Percentiles rank a stretch among this genome's conserved stretches.
Evolutionary conservation across 2,797 vertebrate species (phyloP).

Genomic region (Scyliorhinus canicula): DNA sequence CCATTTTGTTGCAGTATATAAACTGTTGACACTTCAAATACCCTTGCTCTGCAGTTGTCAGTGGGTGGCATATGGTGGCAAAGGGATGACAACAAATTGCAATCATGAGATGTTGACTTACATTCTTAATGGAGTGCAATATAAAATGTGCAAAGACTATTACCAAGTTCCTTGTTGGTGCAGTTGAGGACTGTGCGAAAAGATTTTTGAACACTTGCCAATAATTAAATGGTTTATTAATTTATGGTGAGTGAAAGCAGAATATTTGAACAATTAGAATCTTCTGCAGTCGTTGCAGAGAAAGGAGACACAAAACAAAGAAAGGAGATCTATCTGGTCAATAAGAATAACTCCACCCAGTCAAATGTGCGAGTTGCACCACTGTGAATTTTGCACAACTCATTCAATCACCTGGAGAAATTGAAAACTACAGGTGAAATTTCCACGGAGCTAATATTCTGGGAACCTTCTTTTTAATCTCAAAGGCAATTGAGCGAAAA

Average conservation of each 20-base stretch:
- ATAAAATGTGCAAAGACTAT: neutral
- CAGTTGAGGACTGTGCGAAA: neutral
- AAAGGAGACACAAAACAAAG: neutral
- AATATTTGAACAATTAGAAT: neutral
- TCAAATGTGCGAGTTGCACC: neutral
- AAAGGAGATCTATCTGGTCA: neutral
- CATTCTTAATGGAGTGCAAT: neutral
- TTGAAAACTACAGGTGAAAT: neutral
- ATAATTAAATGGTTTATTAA: neutral
- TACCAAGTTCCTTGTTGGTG: neutral
- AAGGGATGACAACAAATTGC: neutral
- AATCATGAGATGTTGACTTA: neutral
- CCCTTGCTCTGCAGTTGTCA: neutral
- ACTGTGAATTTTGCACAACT: neutral
- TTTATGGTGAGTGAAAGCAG: neutral
- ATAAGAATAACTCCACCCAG: neutral
- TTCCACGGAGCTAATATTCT: neutral
- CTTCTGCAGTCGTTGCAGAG: neutral
- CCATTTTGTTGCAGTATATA: neutral
- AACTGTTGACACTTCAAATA: slow-evolving; percentile 20
- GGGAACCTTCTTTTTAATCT: neutral
- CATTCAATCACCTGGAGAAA: slow-evolving; percentile 27
- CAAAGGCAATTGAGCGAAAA: slow-evolving; percentile 9
- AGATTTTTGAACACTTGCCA: neutral
- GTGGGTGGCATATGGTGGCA: neutral